Evolutionary conservation across 1,140 invertebrate species (phyloP).

Genomic region (Calephelis nemesis): DNA sequence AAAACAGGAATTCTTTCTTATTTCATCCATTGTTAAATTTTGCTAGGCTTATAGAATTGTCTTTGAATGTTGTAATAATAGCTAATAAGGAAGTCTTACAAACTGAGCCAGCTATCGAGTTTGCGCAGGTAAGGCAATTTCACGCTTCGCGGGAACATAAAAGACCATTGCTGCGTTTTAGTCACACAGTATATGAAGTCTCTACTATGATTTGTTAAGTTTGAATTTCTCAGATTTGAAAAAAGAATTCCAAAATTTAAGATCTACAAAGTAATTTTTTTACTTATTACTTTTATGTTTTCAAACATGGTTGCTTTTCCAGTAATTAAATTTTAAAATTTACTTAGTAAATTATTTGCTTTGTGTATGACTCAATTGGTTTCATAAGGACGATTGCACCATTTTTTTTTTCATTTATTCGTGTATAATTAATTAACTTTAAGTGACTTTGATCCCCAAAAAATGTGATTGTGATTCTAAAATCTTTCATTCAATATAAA

Average conservation of each 20-base stretch:
- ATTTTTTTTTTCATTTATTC: no score
- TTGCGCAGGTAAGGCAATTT: slow-evolving; percentile 34
- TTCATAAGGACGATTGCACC: no score
- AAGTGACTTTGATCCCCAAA: no score
- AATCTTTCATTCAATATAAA: no score
- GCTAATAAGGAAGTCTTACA: slow-evolving; percentile 27
- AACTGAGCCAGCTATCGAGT: slow-evolving; percentile 6
- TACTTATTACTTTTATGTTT: no score
- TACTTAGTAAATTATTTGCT: no score
- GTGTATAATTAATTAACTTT: no score
- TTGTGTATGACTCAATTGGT: no score
- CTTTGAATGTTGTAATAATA: slow-evolving; percentile 13
- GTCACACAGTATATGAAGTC: slow-evolving; percentile 21
- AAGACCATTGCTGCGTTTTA: slow-evolving; percentile 28
- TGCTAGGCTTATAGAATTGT: background rate
- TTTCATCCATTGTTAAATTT: slow-evolving; percentile 3
- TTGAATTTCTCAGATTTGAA: background rate
- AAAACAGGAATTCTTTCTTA: background rate
- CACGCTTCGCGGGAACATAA: slow-evolving; percentile 38
- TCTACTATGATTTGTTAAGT: background rate
- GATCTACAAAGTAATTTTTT: no score
- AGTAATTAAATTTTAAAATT: no score
- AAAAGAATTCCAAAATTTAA: background rate
- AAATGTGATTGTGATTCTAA: no score
- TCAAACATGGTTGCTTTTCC: no score